Evolutionary conservation across 2,888 invertebrate genomes (phyloP).

Genomic region (Synergus umbraculus): DNA sequence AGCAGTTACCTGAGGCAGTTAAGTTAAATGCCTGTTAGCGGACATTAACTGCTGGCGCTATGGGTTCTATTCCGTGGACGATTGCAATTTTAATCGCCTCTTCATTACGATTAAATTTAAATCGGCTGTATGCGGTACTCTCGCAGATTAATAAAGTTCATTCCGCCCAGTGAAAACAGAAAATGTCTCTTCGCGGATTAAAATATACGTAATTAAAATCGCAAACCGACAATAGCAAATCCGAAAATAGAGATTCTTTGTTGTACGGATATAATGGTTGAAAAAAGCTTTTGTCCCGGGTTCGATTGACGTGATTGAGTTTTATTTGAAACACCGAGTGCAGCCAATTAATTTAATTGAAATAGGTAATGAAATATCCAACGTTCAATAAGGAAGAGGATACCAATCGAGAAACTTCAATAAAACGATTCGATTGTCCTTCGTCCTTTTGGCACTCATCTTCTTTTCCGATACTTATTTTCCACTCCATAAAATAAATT

Average conservation of each 20-base stretch:
- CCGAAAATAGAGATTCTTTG: conserved; percentile 68
- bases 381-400: conserved; percentile 54
- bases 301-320: conserved; percentile 66
- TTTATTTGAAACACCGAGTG: conserved; percentile 68
- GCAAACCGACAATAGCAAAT: conserved; percentile 69
- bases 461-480: not conserved
- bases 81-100: conserved; percentile 76
- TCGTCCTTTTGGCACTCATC: not conserved
- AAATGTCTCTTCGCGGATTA: conserved; percentile 68
- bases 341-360: conserved; percentile 65
- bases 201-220: conserved; percentile 73
- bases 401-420: conserved; percentile 37
- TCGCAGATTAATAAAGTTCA: conserved; percentile 67
- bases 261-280: conserved; percentile 61
- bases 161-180: conserved; percentile 61
- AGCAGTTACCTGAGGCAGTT: conserved; percentile 76
- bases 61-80: conserved; percentile 69
- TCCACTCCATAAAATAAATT: not conserved
- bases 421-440: conserved; percentile 33
- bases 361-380: conserved; percentile 57
- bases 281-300: conserved; percentile 67
- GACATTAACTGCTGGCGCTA: conserved; percentile 72
- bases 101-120: conserved; percentile 76
- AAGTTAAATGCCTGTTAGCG: conserved; percentile 77
- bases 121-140: conserved; percentile 62